These are phyloP conservation scores for Rhagonycha fulva DNA, from an alignment of 2,888 invertebrate genomes.

Conservation along the genomic window DNA sequence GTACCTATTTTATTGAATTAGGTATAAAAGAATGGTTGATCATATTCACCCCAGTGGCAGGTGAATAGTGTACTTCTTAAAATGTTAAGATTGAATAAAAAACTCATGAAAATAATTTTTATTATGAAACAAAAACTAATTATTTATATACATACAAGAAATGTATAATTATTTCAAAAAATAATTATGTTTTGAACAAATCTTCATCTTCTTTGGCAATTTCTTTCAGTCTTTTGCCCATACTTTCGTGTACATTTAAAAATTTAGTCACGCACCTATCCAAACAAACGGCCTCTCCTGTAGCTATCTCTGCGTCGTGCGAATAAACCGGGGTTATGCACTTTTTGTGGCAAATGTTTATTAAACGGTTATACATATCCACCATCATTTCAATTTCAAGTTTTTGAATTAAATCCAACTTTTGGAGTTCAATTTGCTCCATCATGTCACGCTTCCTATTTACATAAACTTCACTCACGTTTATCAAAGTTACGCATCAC, in stretches of 20 bases:
- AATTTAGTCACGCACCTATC: constrained; percentile 99
- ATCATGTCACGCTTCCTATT: background rate
- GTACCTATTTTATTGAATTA: too few relatives aligned
- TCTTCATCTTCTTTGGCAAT: constrained; percentile 89
- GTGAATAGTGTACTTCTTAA: too few relatives aligned
- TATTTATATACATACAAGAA: too few relatives aligned
- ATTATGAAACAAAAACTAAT: too few relatives aligned
- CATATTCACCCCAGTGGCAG: too few relatives aligned
- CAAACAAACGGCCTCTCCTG: constrained; percentile 97
- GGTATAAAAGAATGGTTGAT: too few relatives aligned
- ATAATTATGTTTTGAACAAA: background rate
- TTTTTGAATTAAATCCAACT: constrained; percentile 91
- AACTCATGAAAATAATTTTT: too few relatives aligned
- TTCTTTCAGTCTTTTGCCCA: constrained; percentile 93
- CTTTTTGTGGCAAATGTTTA: constrained; percentile 93
- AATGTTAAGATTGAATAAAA: too few relatives aligned
- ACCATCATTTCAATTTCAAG: constrained; percentile 99
- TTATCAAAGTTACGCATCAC: too few relatives aligned
- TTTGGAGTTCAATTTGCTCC: constrained; percentile 64
- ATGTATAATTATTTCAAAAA: background rate
- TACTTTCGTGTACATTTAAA: constrained; percentile 94
- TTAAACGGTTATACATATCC: constrained; percentile 96
- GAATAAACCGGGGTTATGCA: constrained; percentile 94
- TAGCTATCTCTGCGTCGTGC: constrained; percentile 84
- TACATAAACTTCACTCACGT: background rate